phyloP scores from a whole-genome alignment of 2,797 vertebrate species.

The Typhlichthys eigenmanni region DNA sequence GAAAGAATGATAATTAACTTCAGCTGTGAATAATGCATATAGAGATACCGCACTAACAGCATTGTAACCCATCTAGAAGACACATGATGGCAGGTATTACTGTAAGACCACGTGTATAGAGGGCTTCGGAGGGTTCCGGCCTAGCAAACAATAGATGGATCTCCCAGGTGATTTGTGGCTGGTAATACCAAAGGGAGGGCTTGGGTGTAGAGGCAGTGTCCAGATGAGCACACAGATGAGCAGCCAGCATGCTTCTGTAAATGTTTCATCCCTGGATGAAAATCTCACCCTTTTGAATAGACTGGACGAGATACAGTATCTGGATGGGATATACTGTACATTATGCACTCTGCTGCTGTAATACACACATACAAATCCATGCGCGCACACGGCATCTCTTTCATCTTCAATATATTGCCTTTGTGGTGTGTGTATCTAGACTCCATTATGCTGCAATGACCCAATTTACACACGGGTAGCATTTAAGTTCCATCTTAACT shows the following conservation, averaged over 20 bases:
- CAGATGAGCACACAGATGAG: not conserved
- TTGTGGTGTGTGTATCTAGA: no score
- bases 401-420: not conserved
- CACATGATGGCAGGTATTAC: no score
- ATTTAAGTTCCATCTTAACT: no score
- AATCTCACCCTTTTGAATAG: constrained; percentile 67
- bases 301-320: constrained; percentile 33
- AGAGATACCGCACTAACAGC: no score
- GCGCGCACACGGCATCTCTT: not conserved
- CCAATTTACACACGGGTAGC: not conserved
- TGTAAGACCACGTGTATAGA: no score
- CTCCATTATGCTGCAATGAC: not conserved
- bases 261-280: constrained; percentile 78
- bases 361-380: not conserved
- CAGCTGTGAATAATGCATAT: no score
- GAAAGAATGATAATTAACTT: no score
- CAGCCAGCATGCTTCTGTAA: constrained; percentile 28
- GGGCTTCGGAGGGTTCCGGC: no score
- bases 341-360: not conserved
- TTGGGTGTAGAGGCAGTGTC: constrained; percentile 5
- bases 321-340: not conserved
- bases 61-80: no score
- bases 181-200: constrained; percentile 54
- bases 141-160: no score
- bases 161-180: constrained; percentile 1